phyloP scores from a whole-genome alignment of 2,113 vertebrate species.

The Ceyx cyanopectus region DNA sequence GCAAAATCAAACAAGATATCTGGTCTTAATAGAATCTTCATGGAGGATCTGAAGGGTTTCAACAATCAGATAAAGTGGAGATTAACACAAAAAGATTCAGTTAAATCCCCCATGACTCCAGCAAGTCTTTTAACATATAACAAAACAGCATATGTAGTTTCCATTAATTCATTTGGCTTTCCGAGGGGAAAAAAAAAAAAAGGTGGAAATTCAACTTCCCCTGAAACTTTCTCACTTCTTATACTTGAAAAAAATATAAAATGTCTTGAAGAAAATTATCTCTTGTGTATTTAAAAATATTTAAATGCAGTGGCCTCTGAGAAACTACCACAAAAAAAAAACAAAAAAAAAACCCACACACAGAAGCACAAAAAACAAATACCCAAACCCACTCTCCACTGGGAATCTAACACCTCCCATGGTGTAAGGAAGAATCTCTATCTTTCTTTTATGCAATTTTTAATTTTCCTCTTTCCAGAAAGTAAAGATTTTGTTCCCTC shows the following conservation, averaged over 20 bases:
- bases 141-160: background rate
- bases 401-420: background rate
- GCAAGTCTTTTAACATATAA: background rate
- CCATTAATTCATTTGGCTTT: background rate
- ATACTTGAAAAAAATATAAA: background rate
- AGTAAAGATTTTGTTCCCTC: background rate
- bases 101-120: background rate
- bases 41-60: background rate
- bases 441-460: background rate
- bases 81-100: background rate
- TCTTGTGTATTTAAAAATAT: background rate
- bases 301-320: background rate
- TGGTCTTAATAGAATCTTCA: background rate
- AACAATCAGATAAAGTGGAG: background rate
- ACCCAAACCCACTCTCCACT: no score
- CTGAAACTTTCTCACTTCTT: background rate
- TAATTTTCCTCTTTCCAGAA: background rate
- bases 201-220: background rate
- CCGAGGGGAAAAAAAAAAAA: background rate
- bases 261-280: no score
- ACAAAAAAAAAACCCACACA: no score
- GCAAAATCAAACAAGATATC: background rate
- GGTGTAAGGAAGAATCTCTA: background rate
- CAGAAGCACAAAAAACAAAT: no score
- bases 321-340: background rate